Evolutionary conservation across 2,113 vertebrate species (phyloP), one percentile per base, ranked within the genome.

Genomic region (Mirounga angustirostris): DNA sequence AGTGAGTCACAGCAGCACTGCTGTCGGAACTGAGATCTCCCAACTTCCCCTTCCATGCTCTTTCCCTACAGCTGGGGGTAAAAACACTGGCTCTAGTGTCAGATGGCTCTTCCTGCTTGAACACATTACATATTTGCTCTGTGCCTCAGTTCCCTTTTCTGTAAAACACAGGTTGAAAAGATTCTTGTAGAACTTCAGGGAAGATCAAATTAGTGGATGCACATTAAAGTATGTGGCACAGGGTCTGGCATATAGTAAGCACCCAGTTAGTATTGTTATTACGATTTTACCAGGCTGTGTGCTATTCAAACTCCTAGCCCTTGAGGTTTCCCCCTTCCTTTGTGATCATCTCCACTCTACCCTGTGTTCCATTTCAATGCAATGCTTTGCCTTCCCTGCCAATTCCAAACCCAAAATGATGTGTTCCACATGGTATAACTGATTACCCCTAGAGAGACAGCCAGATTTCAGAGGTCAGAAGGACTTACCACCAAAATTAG

Each of bases 381-480:
- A 56, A 43, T 16, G 24, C 10, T 92, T 96, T 6, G 0, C 28
- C 56, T 89, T 92, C 15, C 7, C 7, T 86, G 19, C 18, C 33
- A 36, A 16, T 76, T 87, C 22, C 30, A 74, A 94, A 82, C 46
- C 65, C 67, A 36, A 79, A 93, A 86, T 67, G 21, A 50, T 43
- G 46, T 67, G 22, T 74, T 96, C 89, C 1, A 5, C 4, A 4
- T 50, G 10, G 36, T 63, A 7, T 78, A 84, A 82, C 24, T 82
- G 76, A 80, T 73, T 69, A 52, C 40, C 5, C 16, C 21, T 8
- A 86, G 76, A 91, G 40, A 86, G 4, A 36, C 3, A 80, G 11
- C 22, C 80, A 87, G 36, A 71, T 61, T 89, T 89, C 54, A 63
- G 18, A 22, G n/a, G 5, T 95, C 69, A 94, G 58, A 93, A 43